Evolutionary conservation across 2,113 vertebrate species (phyloP).

Genomic region (Forbesichthys papilliferus): DNA sequence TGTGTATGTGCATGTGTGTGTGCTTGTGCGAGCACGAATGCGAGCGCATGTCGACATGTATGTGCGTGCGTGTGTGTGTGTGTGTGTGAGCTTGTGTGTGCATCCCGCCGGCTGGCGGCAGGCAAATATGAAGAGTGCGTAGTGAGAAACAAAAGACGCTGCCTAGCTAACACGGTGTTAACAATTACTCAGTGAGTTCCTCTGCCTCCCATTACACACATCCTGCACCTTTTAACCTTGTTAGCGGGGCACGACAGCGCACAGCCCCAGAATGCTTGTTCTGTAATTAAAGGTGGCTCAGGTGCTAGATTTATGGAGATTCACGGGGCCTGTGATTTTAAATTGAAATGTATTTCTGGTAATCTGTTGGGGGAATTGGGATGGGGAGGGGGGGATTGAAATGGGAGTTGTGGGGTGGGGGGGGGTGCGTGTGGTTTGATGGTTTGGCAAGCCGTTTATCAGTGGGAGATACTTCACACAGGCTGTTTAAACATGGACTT

Average conservation of each 20-base stretch:
- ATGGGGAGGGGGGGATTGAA: slow-evolving; percentile 44
- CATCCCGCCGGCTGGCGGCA: slow-evolving; percentile 28
- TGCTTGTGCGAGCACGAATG: too few species aligned
- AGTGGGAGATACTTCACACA: slow-evolving; percentile 71
- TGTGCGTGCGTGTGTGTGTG: neutral
- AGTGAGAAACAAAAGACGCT: slow-evolving; percentile 63
- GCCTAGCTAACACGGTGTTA: slow-evolving; percentile 75
- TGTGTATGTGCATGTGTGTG: neutral
- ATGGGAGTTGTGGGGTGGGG: slow-evolving; percentile 10
- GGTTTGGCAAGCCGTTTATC: slow-evolving; percentile 61
- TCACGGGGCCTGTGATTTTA: slow-evolving; percentile 64
- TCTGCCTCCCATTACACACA: slow-evolving; percentile 77
- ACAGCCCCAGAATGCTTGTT: slow-evolving; percentile 65
- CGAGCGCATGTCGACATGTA: too few species aligned
- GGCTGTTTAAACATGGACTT: slow-evolving; percentile 78
- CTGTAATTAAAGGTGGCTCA: slow-evolving; percentile 76
- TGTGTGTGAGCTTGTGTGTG: slow-evolving; percentile 27
- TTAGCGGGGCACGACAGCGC: slow-evolving; percentile 66
- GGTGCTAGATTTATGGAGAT: slow-evolving; percentile 74
- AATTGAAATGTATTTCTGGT: slow-evolving; percentile 75
- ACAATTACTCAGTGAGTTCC: slow-evolving; percentile 80
- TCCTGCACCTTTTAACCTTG: slow-evolving; percentile 79
- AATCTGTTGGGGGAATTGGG: slow-evolving; percentile 53
- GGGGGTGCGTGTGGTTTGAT: slow-evolving; percentile 31
- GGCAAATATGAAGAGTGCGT: slow-evolving; percentile 33